Conservation (phyloP, 23 tunicate species). For the Aplidium turbinatum region DNA sequence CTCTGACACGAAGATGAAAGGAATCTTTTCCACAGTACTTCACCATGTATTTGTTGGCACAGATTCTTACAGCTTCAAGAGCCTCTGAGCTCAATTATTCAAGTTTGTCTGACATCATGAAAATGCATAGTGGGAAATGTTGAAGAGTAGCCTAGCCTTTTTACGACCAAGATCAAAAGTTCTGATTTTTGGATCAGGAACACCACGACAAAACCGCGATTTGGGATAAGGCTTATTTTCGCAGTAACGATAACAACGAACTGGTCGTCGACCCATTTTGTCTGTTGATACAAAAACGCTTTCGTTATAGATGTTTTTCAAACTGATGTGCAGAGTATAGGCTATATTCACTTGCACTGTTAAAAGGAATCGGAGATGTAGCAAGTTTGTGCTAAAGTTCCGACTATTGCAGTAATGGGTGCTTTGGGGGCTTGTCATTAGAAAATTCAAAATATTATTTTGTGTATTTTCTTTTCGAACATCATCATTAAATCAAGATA, state of each 20-base stretch:
- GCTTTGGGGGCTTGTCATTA: too few species aligned
- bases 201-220: slow-evolving; percentile 99
- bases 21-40: slow-evolving; percentile 93
- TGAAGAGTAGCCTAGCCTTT: slow-evolving; percentile 69
- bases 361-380: too few species aligned
- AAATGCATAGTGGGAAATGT: slow-evolving; percentile 87
- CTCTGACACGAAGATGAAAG: slow-evolving; percentile 91
- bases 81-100: slow-evolving; percentile 96
- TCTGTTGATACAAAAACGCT: too few species aligned
- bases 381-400: too few species aligned
- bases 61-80: slow-evolving; percentile 94
- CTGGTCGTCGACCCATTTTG: slow-evolving; percentile 98
- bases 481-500: too few species aligned
- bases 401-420: too few species aligned
- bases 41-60: slow-evolving; percentile 99
- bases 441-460: too few species aligned
- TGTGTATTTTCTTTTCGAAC: too few species aligned
- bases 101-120: slow-evolving; percentile 95
- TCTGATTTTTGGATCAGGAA: slow-evolving; percentile 98
- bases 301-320: too few species aligned
- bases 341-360: too few species aligned
- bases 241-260: slow-evolving; percentile 98
- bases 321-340: too few species aligned
- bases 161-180: slow-evolving; percentile 93
- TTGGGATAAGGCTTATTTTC: slow-evolving; percentile 99